Evolutionary conservation across 2,113 vertebrate genomes (phyloP).

Genomic region (Chiloscyllium plagiosum): DNA sequence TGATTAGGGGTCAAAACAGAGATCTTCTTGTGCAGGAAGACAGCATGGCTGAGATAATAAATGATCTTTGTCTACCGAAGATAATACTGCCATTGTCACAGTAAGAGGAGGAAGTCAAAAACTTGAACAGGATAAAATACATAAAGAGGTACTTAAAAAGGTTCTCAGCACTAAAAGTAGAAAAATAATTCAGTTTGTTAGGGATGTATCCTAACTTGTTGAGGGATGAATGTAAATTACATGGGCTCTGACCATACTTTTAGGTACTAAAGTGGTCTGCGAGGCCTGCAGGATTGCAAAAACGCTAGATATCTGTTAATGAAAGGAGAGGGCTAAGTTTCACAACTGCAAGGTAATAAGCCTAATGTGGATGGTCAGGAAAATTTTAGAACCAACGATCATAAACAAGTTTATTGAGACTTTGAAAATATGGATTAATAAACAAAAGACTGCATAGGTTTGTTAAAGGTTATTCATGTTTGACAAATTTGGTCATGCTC

Average conservation of each 20-base stretch:
- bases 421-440: background rate
- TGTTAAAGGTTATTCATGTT: background rate
- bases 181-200: background rate
- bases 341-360: background rate
- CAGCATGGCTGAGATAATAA: background rate
- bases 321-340: background rate
- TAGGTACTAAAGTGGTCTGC: background rate
- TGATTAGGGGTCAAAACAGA: background rate
- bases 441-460: background rate
- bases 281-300: background rate
- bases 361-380: background rate
- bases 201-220: background rate
- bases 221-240: background rate
- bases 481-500: background rate
- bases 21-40: background rate
- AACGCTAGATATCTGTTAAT: background rate
- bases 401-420: background rate
- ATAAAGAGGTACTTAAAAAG: background rate
- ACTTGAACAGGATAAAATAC: background rate
- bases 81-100: background rate
- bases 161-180: background rate
- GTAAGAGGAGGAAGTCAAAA: background rate
- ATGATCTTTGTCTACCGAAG: background rate
- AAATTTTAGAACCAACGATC: background rate
- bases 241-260: background rate